These are phyloP conservation scores for Diacarnus erythraeanus DNA, from an alignment of 37 sponge, comb jelly and placozoan genomes.

Conservation along the genomic window DNA sequence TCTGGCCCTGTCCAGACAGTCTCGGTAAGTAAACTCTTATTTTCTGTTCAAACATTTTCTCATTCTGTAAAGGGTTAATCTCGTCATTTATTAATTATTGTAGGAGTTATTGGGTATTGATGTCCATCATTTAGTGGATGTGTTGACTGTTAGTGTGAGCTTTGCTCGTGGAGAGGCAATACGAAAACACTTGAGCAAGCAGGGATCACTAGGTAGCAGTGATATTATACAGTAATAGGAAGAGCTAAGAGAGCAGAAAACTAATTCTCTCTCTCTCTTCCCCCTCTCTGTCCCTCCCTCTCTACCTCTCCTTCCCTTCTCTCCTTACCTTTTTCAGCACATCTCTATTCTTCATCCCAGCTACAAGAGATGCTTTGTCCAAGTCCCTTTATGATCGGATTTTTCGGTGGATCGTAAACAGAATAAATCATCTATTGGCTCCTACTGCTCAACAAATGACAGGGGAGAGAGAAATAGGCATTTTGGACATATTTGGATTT, in stretches of 20 bases:
- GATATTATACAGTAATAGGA: too few species aligned
- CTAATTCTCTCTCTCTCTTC: too few species aligned
- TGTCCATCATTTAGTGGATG: slow-evolving; percentile 25
- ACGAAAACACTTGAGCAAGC: slow-evolving; percentile 52
- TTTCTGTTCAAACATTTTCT: too few species aligned
- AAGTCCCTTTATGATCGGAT: slow-evolving; percentile 73
- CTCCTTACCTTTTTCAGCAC: background rate
- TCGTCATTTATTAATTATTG: background rate
- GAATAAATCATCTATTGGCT: slow-evolving; percentile 74
- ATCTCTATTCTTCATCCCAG: slow-evolving; percentile 14
- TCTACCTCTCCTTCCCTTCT: too few species aligned
- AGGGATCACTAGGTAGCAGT: slow-evolving; percentile 62
- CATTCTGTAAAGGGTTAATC: background rate
- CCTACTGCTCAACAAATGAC: slow-evolving; percentile 41
- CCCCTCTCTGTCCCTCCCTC: too few species aligned
- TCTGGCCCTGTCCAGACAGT: slow-evolving; percentile 31
- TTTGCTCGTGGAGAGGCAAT: slow-evolving; percentile 65
- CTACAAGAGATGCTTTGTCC: slow-evolving; percentile 72
- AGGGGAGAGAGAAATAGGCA: slow-evolving; percentile 71
- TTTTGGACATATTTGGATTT: slow-evolving; percentile 92
- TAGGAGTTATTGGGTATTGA: slow-evolving; percentile 69
- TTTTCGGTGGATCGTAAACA: slow-evolving; percentile 87
- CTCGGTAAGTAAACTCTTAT: slow-evolving; percentile 13
- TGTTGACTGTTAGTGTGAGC: slow-evolving; percentile 61
- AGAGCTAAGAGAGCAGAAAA: too few species aligned